phyloP scores from a whole-genome alignment of 2,888 invertebrate genomes.

The Nomada ferruginata region DNA sequence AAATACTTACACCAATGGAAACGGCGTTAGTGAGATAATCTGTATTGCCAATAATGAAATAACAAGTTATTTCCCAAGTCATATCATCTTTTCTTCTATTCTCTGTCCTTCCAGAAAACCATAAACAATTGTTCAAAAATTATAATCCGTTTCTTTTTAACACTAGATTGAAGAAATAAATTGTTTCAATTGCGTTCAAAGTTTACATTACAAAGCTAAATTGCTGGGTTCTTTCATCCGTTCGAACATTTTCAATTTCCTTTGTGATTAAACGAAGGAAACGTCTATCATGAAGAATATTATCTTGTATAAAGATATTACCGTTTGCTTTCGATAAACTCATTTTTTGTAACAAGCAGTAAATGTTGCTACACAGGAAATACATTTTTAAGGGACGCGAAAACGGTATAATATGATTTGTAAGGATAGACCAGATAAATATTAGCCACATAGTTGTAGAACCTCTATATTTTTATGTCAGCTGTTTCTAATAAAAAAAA shows the following conservation, averaged over 20 bases:
- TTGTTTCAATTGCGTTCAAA: neutral
- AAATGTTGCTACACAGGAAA: neutral
- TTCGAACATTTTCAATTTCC: neutral
- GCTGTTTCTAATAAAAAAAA: constrained; percentile 4
- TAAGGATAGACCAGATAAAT: neutral
- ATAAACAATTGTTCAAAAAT: neutral
- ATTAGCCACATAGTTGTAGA: neutral
- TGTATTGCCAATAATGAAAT: neutral
- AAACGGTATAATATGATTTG: neutral
- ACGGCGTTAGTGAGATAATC: neutral
- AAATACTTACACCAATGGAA: neutral
- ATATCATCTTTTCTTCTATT: neutral
- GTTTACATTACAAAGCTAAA: too few species aligned
- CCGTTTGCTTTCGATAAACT: neutral
- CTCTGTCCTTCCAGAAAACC: neutral
- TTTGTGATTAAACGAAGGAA: neutral
- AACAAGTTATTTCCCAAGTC: too few species aligned
- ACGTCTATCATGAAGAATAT: neutral
- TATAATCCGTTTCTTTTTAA: too few species aligned
- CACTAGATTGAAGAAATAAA: neutral
- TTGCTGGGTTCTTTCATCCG: too few species aligned
- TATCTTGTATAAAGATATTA: neutral
- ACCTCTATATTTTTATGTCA: constrained; percentile 10
- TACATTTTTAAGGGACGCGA: neutral
- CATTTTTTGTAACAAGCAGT: neutral